Base-by-base conservation (phyloP, 2,797 vertebrate species). In the Trachops cirrhosus region DNA sequence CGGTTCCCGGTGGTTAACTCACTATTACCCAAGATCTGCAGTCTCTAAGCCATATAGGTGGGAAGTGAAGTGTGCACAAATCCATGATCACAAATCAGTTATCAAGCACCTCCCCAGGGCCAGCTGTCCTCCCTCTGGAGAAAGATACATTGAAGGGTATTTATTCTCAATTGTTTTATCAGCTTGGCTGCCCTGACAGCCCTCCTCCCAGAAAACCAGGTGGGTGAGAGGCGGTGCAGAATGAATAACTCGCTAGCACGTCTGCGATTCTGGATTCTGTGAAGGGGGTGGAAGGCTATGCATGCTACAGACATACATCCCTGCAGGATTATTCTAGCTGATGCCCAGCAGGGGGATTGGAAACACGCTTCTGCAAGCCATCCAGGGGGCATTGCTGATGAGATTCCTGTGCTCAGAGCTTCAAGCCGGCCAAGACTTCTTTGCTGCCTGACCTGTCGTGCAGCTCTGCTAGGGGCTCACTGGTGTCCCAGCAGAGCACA, bases 381-480 rank as follows among this genome's bases (percentile, higher is more conserved):
- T 46, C n/a, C 46, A 34, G 44, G 46, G 41, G 22, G 12, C 54
- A 91, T 52, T 98, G 93, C 95, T 96, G 98, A 71, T 96, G 97
- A 6, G 98, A 97, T 89, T 98, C 98, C 92, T 97, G 94, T 37
- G 97, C 93, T 32, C 98, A 96, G 96, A 98, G 97, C 79, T 98
- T 98, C 95, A 98, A 91, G 67, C 98, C 91, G 0, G 98, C 96
- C 83, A 98, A 97, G 80, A 98, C 97, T 75, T 99, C 99, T 93
- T 98, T 97, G 11, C 97, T 98, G 91, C 97, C 97, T 19, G 98
- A 98, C 86, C 98, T 98, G 70, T 98, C 98, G 83, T 99, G 97
- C 97, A 99, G 97, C 86, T 99, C 99, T 91, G 97, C 98, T 22
- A 99, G 92, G 0, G 99, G 98, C 82, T 99, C 98, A 39, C 97